These are phyloP conservation scores for Pluvialis apricaria DNA, from an alignment of 2,113 vertebrate genomes.

Conservation along the genomic window DNA sequence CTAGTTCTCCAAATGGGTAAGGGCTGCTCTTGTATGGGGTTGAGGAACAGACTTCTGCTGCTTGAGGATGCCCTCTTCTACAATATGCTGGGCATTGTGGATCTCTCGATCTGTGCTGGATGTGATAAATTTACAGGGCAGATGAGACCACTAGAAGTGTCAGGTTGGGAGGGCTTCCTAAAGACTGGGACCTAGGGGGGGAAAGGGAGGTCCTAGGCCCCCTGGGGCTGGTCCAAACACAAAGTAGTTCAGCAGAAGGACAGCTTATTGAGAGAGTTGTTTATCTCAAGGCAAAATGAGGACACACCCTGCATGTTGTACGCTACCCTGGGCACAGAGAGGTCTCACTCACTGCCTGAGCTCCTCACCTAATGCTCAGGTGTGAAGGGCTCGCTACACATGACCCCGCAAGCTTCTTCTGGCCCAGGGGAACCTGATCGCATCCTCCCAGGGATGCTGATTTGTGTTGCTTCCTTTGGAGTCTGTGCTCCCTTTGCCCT, in stretches of 20 bases:
- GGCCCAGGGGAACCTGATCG: accelerated
- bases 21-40: not conserved
- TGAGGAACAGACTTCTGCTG: not conserved
- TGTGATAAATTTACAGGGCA: not conserved
- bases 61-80: not conserved
- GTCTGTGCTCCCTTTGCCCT: not conserved
- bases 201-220: not conserved
- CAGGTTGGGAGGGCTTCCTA: not conserved
- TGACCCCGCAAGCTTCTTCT: not conserved
- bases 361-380: not conserved
- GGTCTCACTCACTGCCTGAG: not conserved
- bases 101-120: not conserved
- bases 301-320: not conserved
- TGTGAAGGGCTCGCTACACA: not conserved
- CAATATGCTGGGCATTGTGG: not conserved
- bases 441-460: not conserved
- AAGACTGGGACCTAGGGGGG: not conserved
- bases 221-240: not conserved
- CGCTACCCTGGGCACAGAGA: not conserved
- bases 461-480: not conserved
- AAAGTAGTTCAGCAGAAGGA: not conserved
- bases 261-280: not conserved
- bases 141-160: not conserved
- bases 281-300: not conserved
- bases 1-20: not conserved